Evolutionary conservation across 2,888 invertebrate genomes (phyloP).

Genomic region (Eupithecia tripunctaria): DNA sequence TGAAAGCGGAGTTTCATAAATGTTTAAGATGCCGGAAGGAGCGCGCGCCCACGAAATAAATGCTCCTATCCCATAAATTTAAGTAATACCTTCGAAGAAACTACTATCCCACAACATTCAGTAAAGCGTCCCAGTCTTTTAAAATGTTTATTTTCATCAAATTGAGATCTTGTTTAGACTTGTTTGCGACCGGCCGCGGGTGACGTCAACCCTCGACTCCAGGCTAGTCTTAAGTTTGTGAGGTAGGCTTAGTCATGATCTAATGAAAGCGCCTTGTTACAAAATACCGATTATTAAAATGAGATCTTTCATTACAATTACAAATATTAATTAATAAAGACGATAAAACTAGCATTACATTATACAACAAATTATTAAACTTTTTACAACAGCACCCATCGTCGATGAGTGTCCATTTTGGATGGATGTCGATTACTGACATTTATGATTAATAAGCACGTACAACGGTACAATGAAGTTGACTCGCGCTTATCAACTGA

Average conservation of each 20-base stretch:
- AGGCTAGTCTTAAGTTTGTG: constrained; percentile 79
- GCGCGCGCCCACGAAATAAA: constrained; percentile 71
- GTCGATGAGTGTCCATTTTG: constrained; percentile 62
- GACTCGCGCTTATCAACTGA: constrained; percentile 44
- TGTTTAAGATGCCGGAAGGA: constrained; percentile 54
- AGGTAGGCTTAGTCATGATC: constrained; percentile 85
- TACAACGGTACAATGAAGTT: constrained; percentile 79
- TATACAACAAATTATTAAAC: constrained; percentile 83
- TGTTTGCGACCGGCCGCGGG: constrained; percentile 70
- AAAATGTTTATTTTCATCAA: constrained; percentile 84
- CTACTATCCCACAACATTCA: constrained; percentile 84
- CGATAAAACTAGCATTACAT: constrained; percentile 83
- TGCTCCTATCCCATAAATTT: constrained; percentile 82
- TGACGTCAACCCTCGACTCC: constrained; percentile 48
- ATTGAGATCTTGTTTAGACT: constrained; percentile 85
- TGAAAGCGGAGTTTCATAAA: constrained; percentile 62
- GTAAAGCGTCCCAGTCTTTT: constrained; percentile 85
- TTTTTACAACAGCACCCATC: constrained; percentile 74
- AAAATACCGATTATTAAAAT: constrained; percentile 85
- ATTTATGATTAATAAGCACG: constrained; percentile 64
- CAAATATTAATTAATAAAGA: constrained; percentile 81
- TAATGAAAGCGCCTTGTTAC: constrained; percentile 85
- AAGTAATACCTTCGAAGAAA: constrained; percentile 83
- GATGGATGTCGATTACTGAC: constrained; percentile 61
- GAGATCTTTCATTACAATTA: constrained; percentile 85